Evolutionary conservation across 1,140 invertebrate species (phyloP), one percentile per base, ranked within the genome.

Genomic region (Drosophila lowei): DNA sequence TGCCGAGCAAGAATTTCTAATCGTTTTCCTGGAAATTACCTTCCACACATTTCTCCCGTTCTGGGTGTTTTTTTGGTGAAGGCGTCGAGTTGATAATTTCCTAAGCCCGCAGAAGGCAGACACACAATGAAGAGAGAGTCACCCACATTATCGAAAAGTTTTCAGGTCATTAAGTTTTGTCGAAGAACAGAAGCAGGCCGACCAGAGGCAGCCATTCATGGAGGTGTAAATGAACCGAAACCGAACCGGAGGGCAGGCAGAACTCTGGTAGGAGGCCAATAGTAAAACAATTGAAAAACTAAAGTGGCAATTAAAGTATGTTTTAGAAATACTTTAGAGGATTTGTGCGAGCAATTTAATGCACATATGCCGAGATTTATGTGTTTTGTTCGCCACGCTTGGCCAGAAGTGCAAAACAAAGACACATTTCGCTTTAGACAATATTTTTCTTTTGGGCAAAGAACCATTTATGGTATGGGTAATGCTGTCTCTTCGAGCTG

Each of bases 81-180:
- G 71, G 77, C 67, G 77, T 50, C 57, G 55, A 86, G 67, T 86
- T 85, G 81, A 81, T 86, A 86, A 85, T 86, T 86, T 85, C 77
- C 80, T 64, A 72, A 86, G 61, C 68, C 56, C 62, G 74, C 66
- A 57, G 66, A 58, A 55, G 55, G 56, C 60, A 61, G 42, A 57
- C 18, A 42, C 70, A 59, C 30, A 59, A 65, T 71, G 43, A 56
- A 73, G 43, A 58, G 34, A 38, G 48, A 58, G 61, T 73, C 67
- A 63, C 64, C 62, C 77, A 85, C 66, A 76, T 89, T 89, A 89
- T 89, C 86, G 86, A 85, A 81, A 76, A 85, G 77, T 89, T 89
- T 89, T 89, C 86, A 67, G 71, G 86, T 89, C 86, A 89, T 89
- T 89, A 89, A 89, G 86, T 89, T 89, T 38, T 78, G 77, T 65